Conservation (phyloP, 2,888 invertebrate genomes). For the Galerucella calmariensis region DNA sequence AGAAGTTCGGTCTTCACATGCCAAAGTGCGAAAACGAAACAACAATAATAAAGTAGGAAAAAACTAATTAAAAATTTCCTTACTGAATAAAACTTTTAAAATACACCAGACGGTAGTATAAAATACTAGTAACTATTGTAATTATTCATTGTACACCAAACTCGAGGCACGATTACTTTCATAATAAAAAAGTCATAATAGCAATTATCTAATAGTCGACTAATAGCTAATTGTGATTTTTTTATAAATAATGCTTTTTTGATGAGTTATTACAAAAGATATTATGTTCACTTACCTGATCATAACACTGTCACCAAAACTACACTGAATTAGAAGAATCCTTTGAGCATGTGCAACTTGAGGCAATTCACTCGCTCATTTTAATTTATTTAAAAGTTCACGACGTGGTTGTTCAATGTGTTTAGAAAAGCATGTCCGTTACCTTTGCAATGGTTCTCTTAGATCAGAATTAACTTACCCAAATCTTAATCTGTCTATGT, state of each 20-base stretch:
- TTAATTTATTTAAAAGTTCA: background rate
- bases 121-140: too few relatives aligned
- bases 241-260: background rate
- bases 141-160: too few relatives aligned
- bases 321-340: background rate
- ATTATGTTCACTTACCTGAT: background rate
- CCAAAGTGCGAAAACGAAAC: too few relatives aligned
- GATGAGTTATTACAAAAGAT: background rate
- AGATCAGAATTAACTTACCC: background rate
- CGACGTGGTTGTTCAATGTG: background rate
- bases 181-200: too few relatives aligned
- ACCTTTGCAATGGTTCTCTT: constrained; percentile 7
- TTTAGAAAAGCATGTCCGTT: background rate
- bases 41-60: too few relatives aligned
- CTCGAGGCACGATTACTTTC: too few relatives aligned
- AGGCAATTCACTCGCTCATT: background rate
- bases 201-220: too few relatives aligned
- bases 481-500: background rate
- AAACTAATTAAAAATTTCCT: too few relatives aligned
- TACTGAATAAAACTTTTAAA: too few relatives aligned
- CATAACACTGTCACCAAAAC: background rate
- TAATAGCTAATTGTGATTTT: too few relatives aligned
- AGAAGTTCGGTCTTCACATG: too few relatives aligned
- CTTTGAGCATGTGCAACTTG: background rate
- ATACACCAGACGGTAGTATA: too few relatives aligned